A percentile compares a stretch with the other conserved stretches of the same genome.
These are phyloP conservation scores for Bufotes viridis DNA, from an alignment of 2,797 vertebrate genomes.

Conservation along the genomic window DNA sequence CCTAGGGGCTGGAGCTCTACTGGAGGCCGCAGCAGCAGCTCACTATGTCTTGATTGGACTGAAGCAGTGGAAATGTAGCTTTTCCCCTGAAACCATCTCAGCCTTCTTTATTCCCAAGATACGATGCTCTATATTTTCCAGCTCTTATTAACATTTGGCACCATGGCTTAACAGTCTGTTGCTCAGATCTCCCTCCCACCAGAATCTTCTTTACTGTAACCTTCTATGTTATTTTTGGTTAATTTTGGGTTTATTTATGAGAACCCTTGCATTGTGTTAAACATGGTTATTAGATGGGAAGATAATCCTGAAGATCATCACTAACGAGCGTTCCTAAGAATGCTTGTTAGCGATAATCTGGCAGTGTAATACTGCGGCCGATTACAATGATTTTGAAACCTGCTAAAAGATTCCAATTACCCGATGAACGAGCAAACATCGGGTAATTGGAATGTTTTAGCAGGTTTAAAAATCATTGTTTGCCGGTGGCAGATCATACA, in stretches of 20 bases:
- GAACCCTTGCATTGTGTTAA: background rate
- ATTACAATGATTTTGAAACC: no score
- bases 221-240: background rate
- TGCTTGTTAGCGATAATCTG: no score
- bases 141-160: constrained; percentile 8
- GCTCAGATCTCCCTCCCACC: constrained; percentile 26
- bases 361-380: no score
- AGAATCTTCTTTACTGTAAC: background rate
- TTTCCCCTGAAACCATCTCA: constrained; percentile 17
- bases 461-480: no score
- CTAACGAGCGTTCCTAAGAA: no score
- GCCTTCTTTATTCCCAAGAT: constrained; percentile 6
- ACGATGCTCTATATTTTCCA: background rate
- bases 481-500: no score
- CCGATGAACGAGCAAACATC: no score
- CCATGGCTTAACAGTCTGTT: constrained; percentile 22
- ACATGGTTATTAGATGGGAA: background rate
- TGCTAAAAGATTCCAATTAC: no score
- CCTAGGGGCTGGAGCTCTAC: constrained; percentile 32
- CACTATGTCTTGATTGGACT: constrained; percentile 22
- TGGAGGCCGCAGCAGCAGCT: constrained; percentile 7
- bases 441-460: no score
- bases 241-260: background rate
- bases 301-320: no score
- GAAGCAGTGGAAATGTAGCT: background rate